Base-by-base conservation (phyloP, 53 echinoderm and acorn worm genomes). In the Glandiceps talaboti region DNA sequence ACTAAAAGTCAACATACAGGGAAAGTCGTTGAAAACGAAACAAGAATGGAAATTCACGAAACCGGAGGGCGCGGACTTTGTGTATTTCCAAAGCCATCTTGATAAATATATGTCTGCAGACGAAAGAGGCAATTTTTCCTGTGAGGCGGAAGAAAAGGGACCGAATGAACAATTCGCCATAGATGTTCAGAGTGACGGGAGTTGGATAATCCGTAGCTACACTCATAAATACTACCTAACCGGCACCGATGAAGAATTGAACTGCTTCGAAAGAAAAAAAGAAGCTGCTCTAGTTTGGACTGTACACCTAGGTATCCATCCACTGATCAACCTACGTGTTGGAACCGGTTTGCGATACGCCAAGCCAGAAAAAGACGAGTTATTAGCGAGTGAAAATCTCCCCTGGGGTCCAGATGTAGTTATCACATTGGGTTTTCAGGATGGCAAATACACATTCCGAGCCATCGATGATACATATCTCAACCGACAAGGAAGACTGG, bases 31-130 rank as follows among this genome's bases (percentile, higher is more conserved):
- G 82, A 96, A 96, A 84, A 79, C 84, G 64, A 96, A 89, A 77
- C 97, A 96, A 76, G 87, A 90, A 26, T 96, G 97, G 97, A 96
- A 85, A 78, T 82, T 96, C 75, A 89, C 88, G 45, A 89, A 90
- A 64, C 81, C 73, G 26, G 79, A 32, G 26, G 79, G 31, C 6
- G 14, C 1, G 0, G 20, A 1, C 31, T n/a, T n/a, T n/a, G 32
- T 73, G 73, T 26, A 32, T 83, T 73, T 82, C 74, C 31, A 74
- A 79, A 45, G 64, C 64, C 80, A 25, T 76, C 14, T 74, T 25
- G 82, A 77, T 10, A 81, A 76, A 75, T 91, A 84, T 76, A 76
- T 92, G 29, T 84, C 89, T 0, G 86, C 92, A 74, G 89, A 92
- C 78, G 89, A 92, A 45, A 89, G 86, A 73, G 92, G 92, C 6